Evolutionary conservation across 2,888 invertebrate species (phyloP).

Genomic region (Lasioglossum lativentre): DNA sequence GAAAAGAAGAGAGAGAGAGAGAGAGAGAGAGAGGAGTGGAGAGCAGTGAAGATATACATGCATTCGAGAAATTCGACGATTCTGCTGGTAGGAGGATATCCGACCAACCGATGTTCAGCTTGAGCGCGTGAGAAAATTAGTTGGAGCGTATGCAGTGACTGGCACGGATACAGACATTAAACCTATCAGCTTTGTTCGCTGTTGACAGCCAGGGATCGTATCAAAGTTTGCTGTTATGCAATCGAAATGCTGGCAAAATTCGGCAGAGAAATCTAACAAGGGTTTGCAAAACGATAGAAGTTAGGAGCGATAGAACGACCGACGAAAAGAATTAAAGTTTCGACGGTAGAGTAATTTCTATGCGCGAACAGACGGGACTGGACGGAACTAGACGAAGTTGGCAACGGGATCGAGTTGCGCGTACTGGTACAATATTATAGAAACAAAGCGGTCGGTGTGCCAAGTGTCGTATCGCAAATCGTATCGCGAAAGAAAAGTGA

Average conservation of each 20-base stretch:
- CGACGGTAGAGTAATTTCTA: not conserved
- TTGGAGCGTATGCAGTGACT: conserved; percentile 78
- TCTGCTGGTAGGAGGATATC: not conserved
- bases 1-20: not conserved
- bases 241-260: conserved; percentile 16
- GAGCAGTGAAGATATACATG: not conserved
- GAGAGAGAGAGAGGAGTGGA: not conserved
- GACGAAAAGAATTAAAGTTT: not conserved
- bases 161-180: conserved; percentile 84
- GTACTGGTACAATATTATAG: not conserved
- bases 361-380: not conserved
- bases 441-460: not conserved
- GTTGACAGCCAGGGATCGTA: conserved; percentile 72
- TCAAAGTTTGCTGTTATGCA: conserved; percentile 69
- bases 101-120: conserved; percentile 25
- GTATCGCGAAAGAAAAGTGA: not conserved
- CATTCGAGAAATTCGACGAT: conserved; percentile 10
- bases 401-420: not conserved
- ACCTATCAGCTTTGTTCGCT: conserved; percentile 77
- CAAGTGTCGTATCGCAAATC: not conserved
- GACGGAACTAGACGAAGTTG: not conserved
- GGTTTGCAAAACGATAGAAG: not conserved
- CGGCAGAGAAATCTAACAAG: too few relatives aligned
- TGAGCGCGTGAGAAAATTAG: conserved; percentile 81
- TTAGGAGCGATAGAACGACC: not conserved